These are phyloP conservation scores for Sipha flava DNA, from an alignment of 1,140 invertebrate species.

Conservation along the genomic window DNA sequence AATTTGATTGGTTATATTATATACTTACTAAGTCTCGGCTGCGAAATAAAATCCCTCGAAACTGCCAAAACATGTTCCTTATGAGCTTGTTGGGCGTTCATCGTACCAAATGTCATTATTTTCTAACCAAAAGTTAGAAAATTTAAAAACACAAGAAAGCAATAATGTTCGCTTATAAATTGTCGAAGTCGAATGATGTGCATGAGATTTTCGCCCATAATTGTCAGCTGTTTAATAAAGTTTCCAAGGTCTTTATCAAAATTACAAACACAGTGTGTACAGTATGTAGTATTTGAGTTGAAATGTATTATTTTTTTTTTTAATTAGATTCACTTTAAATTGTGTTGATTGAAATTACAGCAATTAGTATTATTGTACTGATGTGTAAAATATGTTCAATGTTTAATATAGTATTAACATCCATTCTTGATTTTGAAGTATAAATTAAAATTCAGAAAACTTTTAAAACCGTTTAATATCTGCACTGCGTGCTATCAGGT, in stretches of 20 bases:
- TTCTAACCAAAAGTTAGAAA: slow-evolving; percentile 32
- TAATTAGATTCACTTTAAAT: not conserved
- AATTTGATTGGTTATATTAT: slow-evolving; percentile 30
- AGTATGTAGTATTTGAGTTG: not conserved
- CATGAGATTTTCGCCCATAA: slow-evolving; percentile 10
- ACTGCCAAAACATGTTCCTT: slow-evolving; percentile 84
- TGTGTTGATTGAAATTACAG: not conserved
- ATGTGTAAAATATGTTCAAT: no score
- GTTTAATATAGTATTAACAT: no score
- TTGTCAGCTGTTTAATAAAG: slow-evolving; percentile 7
- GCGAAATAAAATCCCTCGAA: slow-evolving; percentile 91
- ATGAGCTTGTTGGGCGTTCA: slow-evolving; percentile 50
- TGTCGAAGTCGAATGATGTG: not conserved
- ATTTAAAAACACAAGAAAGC: not conserved
- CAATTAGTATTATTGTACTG: no score
- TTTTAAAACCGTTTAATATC: not conserved
- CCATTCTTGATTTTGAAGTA: no score
- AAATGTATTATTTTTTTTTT: not conserved
- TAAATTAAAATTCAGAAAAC: not conserved
- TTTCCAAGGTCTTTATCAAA: slow-evolving; percentile 21
- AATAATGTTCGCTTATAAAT: not conserved
- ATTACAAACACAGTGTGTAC: not conserved
- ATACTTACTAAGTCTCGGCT: slow-evolving; percentile 91
- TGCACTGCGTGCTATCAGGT: not conserved
- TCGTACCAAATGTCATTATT: slow-evolving; percentile 43